Evolutionary conservation across 2,797 vertebrate species (phyloP).

Genomic region (Coccyzus lansbergi): DNA sequence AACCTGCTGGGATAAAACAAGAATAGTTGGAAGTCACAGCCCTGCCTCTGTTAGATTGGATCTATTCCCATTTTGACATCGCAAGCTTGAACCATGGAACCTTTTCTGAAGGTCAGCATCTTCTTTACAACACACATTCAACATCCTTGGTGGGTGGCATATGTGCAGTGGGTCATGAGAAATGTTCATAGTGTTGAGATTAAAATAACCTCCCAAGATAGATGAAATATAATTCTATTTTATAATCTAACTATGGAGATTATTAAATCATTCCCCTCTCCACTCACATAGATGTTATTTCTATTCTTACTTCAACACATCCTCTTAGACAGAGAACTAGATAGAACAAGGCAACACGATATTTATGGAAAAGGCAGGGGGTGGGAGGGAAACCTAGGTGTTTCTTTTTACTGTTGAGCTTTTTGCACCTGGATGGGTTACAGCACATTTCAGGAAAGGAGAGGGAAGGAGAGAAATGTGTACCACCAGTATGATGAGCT

Average conservation of each 20-base stretch:
- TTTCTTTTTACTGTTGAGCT: neutral
- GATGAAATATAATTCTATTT: constrained; percentile 7
- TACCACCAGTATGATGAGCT: neutral
- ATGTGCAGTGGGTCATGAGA: neutral
- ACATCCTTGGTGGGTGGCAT: constrained; percentile 10
- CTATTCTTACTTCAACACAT: neutral
- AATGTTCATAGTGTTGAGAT: neutral
- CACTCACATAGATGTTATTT: neutral
- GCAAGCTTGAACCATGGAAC: neutral
- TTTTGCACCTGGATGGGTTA: neutral
- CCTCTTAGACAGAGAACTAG: neutral
- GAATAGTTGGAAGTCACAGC: neutral
- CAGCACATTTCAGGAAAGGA: neutral
- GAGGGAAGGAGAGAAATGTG: neutral
- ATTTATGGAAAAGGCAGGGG: neutral
- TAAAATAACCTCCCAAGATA: neutral
- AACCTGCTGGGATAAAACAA: neutral
- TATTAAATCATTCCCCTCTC: neutral
- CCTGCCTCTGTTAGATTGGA: neutral
- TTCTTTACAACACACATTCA: neutral
- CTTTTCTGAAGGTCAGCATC: constrained; percentile 15
- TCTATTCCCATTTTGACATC: neutral
- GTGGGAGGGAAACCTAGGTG: neutral
- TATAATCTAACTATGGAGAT: neutral
- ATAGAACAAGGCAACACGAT: neutral